These are phyloP conservation scores for Epistrophella euchroma DNA, from an alignment of 2,888 invertebrate genomes.

Conservation along the genomic window DNA sequence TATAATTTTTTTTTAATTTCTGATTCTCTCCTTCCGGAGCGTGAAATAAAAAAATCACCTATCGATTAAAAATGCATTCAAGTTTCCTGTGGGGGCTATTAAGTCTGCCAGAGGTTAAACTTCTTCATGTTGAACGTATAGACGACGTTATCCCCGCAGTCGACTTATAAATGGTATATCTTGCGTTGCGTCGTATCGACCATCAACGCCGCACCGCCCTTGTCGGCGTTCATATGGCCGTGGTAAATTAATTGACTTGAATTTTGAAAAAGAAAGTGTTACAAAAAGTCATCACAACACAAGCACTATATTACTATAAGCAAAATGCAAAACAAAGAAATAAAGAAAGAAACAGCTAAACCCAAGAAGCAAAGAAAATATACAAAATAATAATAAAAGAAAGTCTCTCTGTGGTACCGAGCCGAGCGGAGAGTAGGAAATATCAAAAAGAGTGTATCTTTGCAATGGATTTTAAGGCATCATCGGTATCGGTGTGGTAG, in stretches of 20 bases:
- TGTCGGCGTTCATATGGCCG: slow-evolving; percentile 23
- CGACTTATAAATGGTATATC: slow-evolving; percentile 3
- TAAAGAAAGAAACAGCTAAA: slow-evolving; percentile 20
- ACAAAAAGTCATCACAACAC: slow-evolving; percentile 67
- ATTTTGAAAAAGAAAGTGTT: slow-evolving; percentile 75
- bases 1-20: slow-evolving; percentile 3
- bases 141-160: background rate
- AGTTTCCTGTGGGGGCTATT: slow-evolving; percentile 66
- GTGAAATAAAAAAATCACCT: slow-evolving; percentile 58
- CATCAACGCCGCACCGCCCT: background rate
- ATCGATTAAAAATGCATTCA: slow-evolving; percentile 73
- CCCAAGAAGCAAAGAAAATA: slow-evolving; percentile 45
- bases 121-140: slow-evolving; percentile 1
- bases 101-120: slow-evolving; percentile 38
- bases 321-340: slow-evolving; percentile 35
- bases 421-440: background rate
- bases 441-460: background rate
- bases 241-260: slow-evolving; percentile 70
- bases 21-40: slow-evolving; percentile 30
- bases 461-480: background rate
- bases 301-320: slow-evolving; percentile 23
- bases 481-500: background rate
- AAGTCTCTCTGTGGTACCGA: slow-evolving; percentile 35
- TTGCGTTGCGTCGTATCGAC: slow-evolving; percentile 1
- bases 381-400: slow-evolving; percentile 62